Base-by-base conservation (phyloP, 2,888 invertebrate species). In the Priocnemis perturbator region DNA sequence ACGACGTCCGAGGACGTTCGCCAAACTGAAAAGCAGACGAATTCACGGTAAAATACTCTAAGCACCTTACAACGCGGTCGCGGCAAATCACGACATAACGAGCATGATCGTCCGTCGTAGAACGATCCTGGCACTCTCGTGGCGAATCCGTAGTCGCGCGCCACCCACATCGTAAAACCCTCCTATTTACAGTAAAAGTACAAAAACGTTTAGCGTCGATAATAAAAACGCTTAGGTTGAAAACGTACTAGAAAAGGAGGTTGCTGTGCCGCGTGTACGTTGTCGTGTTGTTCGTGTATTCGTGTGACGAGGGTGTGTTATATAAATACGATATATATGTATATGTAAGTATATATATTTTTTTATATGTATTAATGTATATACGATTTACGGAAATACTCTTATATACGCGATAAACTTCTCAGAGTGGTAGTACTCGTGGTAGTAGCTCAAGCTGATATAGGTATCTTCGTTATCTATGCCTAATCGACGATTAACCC, bases 191-290 rank as follows among this genome's bases (percentile, higher is more conserved):
- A 70, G 63, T 66, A 60, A 73, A 50, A 68, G 64, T 75, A 75
- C 68, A 77, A 73, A 72, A 75, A 52, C 44, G 3, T 37, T 47
- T 64, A 73, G 70, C 75, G 47, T 26, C 55, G 62, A 62, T 23
- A 74, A 79, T 74, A 59, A 65, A 72, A 69, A 62, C 17, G 45
- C n/a, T 47, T 64, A 52, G 57, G 15, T 47, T 77, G 44, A 76
- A 75, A 79, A 75, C 48, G 57, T 72, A 64, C 67, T 79, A 79
- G 77, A 77, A 79, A 79, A 79, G 64, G 75, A 74, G 75, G 67
- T 75, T 72, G 67, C 63, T 60, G 67, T 66, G 72, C 66, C 64
- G 47, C 71, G 20, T 71, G 50, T 73, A 26, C 26, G 7, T 26
- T 26, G 26, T 26, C 26, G 7, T 26, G 3, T 4, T 26, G 7